phyloP scores from a whole-genome alignment of 2,888 invertebrate species.

The Phengaris arion region DNA sequence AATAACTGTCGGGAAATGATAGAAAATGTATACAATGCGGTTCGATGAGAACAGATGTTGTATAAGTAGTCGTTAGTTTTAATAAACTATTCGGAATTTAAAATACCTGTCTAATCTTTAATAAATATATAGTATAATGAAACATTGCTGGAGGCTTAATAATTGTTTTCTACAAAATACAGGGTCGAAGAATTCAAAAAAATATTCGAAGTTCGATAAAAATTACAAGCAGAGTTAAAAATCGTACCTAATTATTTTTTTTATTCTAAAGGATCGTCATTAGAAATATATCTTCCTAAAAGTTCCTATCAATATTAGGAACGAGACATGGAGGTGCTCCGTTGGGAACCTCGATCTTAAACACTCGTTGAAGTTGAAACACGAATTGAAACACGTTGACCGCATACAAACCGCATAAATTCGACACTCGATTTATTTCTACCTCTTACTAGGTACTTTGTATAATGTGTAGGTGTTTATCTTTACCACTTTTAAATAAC shows the following conservation, averaged over 20 bases:
- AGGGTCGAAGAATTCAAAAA: no score
- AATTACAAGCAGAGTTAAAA: not conserved
- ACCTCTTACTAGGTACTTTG: not conserved
- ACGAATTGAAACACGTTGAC: not conserved
- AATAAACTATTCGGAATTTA: not conserved
- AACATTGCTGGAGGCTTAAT: no score
- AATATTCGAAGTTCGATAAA: not conserved
- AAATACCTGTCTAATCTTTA: no score
- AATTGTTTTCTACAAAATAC: no score
- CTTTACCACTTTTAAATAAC: no score
- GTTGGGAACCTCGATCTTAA: slow-evolving; percentile 2
- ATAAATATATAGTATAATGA: no score
- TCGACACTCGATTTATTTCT: not conserved
- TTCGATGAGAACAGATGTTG: not conserved
- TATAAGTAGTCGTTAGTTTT: no score
- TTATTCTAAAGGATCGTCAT: no score
- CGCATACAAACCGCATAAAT: not conserved
- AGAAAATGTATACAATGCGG: not conserved
- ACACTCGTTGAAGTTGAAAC: no score
- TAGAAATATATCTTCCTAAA: not conserved
- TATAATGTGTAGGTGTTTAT: no score
- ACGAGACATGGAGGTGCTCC: not conserved
- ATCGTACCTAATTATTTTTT: no score
- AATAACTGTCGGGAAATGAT: slow-evolving; percentile 19
- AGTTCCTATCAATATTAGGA: not conserved